Evolutionary conservation across 2,797 vertebrate genomes (phyloP).

Genomic region (Adelosebastes latens): DNA sequence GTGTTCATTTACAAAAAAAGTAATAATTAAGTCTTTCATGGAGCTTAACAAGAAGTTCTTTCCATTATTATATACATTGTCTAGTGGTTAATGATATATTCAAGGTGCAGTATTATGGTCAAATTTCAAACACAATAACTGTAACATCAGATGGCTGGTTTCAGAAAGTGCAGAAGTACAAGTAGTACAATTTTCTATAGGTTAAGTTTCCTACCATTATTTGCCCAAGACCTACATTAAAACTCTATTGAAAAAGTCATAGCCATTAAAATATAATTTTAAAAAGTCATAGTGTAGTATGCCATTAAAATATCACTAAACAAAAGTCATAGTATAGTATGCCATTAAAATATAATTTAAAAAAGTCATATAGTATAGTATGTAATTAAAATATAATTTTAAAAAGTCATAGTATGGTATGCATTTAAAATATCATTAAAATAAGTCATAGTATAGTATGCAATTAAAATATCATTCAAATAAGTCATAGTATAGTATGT

Average conservation of each 20-base stretch:
- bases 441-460: too few relatives aligned
- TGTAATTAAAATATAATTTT: too few relatives aligned
- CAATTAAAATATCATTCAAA: too few relatives aligned
- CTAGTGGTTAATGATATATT: not conserved
- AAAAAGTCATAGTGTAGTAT: not conserved
- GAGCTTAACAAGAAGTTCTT: not conserved
- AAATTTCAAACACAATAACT: not conserved
- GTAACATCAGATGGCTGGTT: not conserved
- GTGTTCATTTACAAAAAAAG: not conserved
- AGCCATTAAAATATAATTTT: too few relatives aligned
- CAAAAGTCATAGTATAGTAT: too few relatives aligned
- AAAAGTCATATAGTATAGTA: not conserved
- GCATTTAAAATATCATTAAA: too few relatives aligned
- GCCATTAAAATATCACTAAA: too few relatives aligned
- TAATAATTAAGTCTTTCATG: not conserved
- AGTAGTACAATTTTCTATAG: not conserved
- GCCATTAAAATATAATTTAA: too few relatives aligned
- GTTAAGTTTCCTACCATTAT: not conserved
- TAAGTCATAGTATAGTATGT: too few relatives aligned
- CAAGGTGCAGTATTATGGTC: not conserved
- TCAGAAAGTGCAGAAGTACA: not conserved
- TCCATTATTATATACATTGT: not conserved
- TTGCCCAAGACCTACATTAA: not conserved
- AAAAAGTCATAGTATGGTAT: not conserved
- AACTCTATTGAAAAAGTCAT: too few relatives aligned